Conservation (phyloP, 64 coral and sea anemone genomes). For the Montipora efflorescens region DNA sequence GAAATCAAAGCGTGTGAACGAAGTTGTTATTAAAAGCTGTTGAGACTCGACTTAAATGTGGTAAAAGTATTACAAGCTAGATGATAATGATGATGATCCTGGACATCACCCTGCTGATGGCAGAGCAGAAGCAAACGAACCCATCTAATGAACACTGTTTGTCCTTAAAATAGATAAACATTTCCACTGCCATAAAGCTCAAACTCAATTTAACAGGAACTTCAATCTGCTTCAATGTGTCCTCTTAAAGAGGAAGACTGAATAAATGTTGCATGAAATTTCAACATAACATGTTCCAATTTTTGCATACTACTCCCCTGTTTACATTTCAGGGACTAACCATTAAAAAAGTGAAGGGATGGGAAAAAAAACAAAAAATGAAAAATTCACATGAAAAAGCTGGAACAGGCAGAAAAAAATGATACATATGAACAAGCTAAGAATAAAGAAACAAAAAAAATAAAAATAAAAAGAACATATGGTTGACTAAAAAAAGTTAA, state of each 20-base stretch:
- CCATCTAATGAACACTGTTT: conserved; percentile 3
- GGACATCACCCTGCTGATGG: not conserved
- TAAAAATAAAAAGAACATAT: not conserved
- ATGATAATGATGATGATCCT: conserved; percentile 35
- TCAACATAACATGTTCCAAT: not conserved
- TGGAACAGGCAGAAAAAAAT: not conserved
- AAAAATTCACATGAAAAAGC: no score
- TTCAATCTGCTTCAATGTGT: not conserved
- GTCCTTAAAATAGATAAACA: not conserved
- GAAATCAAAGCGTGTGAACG: no score
- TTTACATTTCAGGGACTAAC: not conserved
- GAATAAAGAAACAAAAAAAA: not conserved
- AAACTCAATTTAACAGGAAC: not conserved
- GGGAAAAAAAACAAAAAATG: no score
- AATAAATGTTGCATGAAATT: no score
- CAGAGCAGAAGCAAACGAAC: not conserved
- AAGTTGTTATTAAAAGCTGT: no score
- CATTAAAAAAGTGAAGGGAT: no score
- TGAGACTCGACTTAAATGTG: no score
- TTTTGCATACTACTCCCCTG: not conserved
- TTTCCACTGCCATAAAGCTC: not conserved
- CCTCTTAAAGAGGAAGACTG: not conserved
- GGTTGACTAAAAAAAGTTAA: not conserved
- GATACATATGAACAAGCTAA: not conserved
- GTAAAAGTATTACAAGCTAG: not conserved